Percentiles rank a stretch among this genome's conserved stretches.
Evolutionary conservation across 2,888 invertebrate genomes (phyloP).

Genomic region (Cactoblastis cactorum): DNA sequence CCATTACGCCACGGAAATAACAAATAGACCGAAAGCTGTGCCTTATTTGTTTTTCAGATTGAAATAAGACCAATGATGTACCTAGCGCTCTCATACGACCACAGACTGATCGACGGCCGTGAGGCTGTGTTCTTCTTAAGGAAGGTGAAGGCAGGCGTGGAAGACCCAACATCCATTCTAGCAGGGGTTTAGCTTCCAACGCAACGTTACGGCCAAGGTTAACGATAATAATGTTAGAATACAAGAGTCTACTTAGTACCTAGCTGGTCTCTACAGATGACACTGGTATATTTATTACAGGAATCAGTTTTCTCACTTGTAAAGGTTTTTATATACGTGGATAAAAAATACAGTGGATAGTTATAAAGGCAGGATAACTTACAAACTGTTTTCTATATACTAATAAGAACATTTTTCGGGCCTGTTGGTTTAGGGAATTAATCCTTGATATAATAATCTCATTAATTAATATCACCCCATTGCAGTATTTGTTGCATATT

Average conservation of each 20-base stretch:
- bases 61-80: constrained; percentile 99
- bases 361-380: no score
- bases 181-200: constrained; percentile 90
- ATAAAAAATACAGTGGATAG: not conserved
- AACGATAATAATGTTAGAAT: not conserved
- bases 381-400: no score
- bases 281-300: no score
- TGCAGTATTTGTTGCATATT: not conserved
- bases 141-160: constrained; percentile 97
- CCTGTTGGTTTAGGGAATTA: no score
- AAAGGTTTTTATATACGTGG: no score
- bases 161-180: constrained; percentile 96
- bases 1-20: no score
- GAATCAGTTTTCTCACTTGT: no score
- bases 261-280: not conserved
- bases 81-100: constrained; percentile 98
- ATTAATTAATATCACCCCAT: not conserved
- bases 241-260: not conserved
- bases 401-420: no score
- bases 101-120: constrained; percentile 98
- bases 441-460: no score
- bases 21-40: no score
- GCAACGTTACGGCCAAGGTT: constrained; percentile 3
- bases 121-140: constrained; percentile 98
- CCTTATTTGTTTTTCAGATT: constrained; percentile 85